These are phyloP conservation scores for Corythornis madagascariensis DNA, from an alignment of 2,113 vertebrate genomes.

Conservation along the genomic window DNA sequence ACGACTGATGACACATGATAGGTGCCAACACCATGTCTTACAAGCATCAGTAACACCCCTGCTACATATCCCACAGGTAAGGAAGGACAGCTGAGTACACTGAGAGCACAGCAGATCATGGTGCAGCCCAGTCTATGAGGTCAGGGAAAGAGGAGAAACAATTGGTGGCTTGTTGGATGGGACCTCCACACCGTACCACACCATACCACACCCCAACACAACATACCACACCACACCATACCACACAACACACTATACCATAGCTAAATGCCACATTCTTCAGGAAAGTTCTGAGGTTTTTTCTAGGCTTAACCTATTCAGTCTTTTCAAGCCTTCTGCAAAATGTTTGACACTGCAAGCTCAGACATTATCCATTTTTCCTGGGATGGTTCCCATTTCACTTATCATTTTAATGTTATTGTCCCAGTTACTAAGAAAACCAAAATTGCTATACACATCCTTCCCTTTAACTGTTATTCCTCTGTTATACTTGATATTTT, in stretches of 20 bases:
- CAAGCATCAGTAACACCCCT: background rate
- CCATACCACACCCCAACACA: too few relatives aligned
- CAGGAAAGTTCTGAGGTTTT: background rate
- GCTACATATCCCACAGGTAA: background rate
- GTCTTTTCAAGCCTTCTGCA: background rate
- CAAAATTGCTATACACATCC: background rate
- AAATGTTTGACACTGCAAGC: background rate
- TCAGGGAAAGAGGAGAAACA: background rate
- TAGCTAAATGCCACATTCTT: background rate
- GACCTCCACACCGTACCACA: background rate
- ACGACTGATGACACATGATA: background rate
- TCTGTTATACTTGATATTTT: background rate
- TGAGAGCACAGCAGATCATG: background rate
- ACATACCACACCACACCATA: too few relatives aligned
- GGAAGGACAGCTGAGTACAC: background rate
- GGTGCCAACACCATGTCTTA: background rate
- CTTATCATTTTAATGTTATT: slow-evolving; percentile 24
- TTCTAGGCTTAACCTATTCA: background rate
- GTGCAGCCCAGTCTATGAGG: background rate
- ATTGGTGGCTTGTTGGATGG: background rate
- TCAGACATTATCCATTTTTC: slow-evolving; percentile 4
- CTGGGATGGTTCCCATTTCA: background rate
- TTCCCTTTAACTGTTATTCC: background rate
- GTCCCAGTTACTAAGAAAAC: slow-evolving; percentile 28
- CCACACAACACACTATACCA: too few relatives aligned